These are phyloP conservation scores for Columba janthina DNA, from an alignment of 2,113 vertebrate species.

Conservation along the genomic window DNA sequence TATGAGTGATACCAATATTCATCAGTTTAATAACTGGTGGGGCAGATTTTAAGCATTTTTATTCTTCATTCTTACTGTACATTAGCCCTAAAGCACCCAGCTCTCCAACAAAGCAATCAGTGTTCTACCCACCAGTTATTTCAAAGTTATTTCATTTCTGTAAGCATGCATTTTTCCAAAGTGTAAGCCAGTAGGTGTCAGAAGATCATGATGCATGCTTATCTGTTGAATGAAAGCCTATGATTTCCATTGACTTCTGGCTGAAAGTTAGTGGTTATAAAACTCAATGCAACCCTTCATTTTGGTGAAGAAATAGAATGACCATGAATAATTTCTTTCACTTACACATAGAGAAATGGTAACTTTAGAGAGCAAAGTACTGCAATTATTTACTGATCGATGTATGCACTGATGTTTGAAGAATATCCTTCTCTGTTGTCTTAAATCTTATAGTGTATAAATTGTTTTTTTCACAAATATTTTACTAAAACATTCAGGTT, in stretches of 20 bases:
- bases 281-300: background rate
- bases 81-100: background rate
- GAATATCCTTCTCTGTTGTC: background rate
- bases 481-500: background rate
- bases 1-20: background rate
- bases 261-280: background rate
- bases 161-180: background rate
- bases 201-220: background rate
- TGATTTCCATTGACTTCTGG: background rate
- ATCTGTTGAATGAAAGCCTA: background rate
- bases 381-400: background rate
- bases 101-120: background rate
- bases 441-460: background rate
- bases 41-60: background rate
- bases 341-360: background rate
- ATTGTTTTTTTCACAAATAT: background rate
- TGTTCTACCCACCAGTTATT: background rate
- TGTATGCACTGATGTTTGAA: background rate
- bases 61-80: background rate
- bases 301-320: background rate
- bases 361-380: background rate
- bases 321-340: background rate
- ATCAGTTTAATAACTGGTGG: background rate
- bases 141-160: background rate
- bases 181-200: background rate